These are phyloP conservation scores for Clunio marinus DNA, from an alignment of 2,888 invertebrate species.

Conservation along the genomic window DNA sequence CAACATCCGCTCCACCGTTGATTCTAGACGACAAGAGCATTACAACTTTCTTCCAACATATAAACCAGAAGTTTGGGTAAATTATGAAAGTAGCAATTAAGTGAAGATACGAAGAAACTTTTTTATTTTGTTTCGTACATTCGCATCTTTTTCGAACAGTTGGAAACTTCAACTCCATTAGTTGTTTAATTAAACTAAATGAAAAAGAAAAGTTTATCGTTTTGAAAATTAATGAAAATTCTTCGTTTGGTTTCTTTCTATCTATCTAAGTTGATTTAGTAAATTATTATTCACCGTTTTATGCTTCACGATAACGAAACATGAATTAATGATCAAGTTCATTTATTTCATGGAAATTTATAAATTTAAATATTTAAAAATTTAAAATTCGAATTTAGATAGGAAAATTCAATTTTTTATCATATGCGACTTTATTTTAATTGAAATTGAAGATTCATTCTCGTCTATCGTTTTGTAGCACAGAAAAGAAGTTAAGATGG, in stretches of 20 bases:
- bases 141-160: neutral
- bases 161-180: constrained; percentile 24
- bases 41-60: constrained; percentile 51
- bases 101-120: neutral
- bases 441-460: no score
- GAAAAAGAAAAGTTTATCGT: constrained; percentile 14
- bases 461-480: no score
- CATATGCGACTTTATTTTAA: no score
- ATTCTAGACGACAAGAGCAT: constrained; percentile 53
- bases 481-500: no score
- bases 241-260: no score
- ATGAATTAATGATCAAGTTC: no score
- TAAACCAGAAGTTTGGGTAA: constrained; percentile 51
- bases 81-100: constrained; percentile 40
- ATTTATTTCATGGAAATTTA: no score
- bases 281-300: neutral
- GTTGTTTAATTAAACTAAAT: constrained; percentile 15
- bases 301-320: no score
- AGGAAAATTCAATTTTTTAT: no score
- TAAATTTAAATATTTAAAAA: no score
- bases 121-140: neutral
- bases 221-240: neutral
- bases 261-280: no score
- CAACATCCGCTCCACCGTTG: constrained; percentile 48
- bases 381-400: no score